Evolutionary conservation across 2,888 invertebrate species (phyloP), one percentile per base, ranked within the genome.

Genomic region (Hanleya hanleyi): DNA sequence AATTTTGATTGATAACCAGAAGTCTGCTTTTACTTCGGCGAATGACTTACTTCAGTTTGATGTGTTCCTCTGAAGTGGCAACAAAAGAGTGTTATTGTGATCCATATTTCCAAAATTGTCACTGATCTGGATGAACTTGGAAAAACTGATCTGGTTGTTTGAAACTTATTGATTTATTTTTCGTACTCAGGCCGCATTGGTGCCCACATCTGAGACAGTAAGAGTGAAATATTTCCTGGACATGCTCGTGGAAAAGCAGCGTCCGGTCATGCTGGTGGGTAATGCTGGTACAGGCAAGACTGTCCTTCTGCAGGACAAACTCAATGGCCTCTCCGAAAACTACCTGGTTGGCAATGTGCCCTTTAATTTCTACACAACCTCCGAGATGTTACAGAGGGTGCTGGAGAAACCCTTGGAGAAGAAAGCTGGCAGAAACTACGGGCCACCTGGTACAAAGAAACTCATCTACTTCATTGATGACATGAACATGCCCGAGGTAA

Each of bases 401-500:
- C 91, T 98, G 71, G 98, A 98, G 89, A 97, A 96, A 88, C 96
- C 97, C 6, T 90, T 98, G 73, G 98, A 98, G 90, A 98, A 98
- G 92, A 98, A 98, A 91, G 98, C 98, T 12, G 98, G 96, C 7
- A 93, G 97, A 78, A 98, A 97, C 91, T 98, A 95, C 86, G 98
- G 97, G 0, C 98, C 98, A 18, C 97, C 97, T 0, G 97, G 98
- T 18, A 97, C 94, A 85, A 97, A 97, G 91, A 96, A 95, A 0
- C 92, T 98, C 51, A 94, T 98, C 77, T 98, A 97, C 90, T 98
- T 98, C 88, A 95, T 98, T 75, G 98, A 98, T 87, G 98, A 98
- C 86, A 95, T 98, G 95, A 98, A 98, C 88, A 98, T 98, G 97
- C 98, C 98, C 0, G 97, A 97, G 93, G 96, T 96, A 29, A 93